These are phyloP conservation scores for Chrysolina haemoptera DNA, from an alignment of 2,888 invertebrate genomes.

Conservation along the genomic window DNA sequence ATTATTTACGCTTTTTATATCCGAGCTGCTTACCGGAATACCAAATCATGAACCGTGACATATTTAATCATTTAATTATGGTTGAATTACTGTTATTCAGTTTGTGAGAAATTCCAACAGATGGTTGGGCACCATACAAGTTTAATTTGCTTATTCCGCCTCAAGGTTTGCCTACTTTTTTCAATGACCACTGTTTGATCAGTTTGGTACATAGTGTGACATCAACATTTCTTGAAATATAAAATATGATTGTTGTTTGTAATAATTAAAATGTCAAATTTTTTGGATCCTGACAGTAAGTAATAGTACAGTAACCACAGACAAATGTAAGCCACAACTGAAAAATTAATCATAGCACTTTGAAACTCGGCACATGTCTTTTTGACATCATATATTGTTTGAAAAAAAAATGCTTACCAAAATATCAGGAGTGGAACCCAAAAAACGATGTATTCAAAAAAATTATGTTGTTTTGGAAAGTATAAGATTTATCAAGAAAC, in stretches of 20 bases:
- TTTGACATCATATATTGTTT: too few species aligned
- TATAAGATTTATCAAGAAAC: too few species aligned
- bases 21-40: conserved; percentile 1
- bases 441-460: too few species aligned
- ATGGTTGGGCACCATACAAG: not conserved
- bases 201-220: conserved; percentile 2
- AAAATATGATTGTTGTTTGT: conserved; percentile 5
- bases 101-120: conserved; percentile 11
- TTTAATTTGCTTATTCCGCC: not conserved
- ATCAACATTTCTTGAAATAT: not conserved
- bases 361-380: too few species aligned
- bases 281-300: not conserved
- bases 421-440: too few species aligned
- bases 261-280: not conserved
- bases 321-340: too few species aligned
- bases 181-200: conserved; percentile 6
- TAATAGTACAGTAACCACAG: too few species aligned
- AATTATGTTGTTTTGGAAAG: too few species aligned
- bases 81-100: conserved; percentile 11
- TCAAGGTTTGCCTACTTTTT: not conserved
- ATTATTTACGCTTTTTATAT: conserved; percentile 2
- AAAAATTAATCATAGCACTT: too few species aligned
- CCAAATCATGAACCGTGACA: conserved; percentile 16
- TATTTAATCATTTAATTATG: conserved; percentile 18
- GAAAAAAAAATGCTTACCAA: too few species aligned